Evolutionary conservation across 2,888 invertebrate species (phyloP), one percentile per base, ranked within the genome.

Genomic region (Spicauda simplicius): DNA sequence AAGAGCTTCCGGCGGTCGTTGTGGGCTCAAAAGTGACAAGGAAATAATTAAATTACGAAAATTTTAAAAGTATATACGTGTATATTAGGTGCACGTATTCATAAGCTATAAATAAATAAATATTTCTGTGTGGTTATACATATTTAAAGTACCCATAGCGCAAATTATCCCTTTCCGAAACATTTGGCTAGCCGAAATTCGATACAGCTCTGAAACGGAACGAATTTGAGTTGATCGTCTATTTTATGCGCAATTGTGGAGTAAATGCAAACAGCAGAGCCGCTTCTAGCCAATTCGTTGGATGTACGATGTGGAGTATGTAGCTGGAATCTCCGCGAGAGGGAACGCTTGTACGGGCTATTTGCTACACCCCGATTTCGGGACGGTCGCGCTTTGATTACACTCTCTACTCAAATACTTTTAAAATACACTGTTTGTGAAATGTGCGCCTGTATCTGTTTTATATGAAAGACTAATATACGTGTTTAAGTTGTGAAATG

Each of bases 301-400:
- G 48, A 53, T 53, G 65, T 57, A 30, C 55, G 58, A 65, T 57
- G 62, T 64, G 37, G 56, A 37, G 55, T 61, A 50, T 62, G 50
- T 41, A 65, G 71, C 70, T 73, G 69, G 72, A 78, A 78, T 77
- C 75, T 45, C 75, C 74, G 76, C 72, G 75, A 77, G 74, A 72
- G 76, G 74, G 72, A 70, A 71, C 72, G 74, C 75, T 75, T 77
- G 79, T 80, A 78, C 80, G 77, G 81, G 80, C 79, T 82, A 85
- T 90, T 87, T 88, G 86, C 86, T 84, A 83, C 81, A 81, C 79
- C 78, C 76, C 79, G 80, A 79, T 82, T 80, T 82, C 80, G 78
- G 80, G 79, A 80, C 76, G 81, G 80, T 76, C 80, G 79, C 79
- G 80, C 84, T 88, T 87, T 89, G 88, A 90, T 88, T 90, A 88